Evolutionary conservation across 2,113 vertebrate species (phyloP).

Genomic region (Pycnonotus jocosus): DNA sequence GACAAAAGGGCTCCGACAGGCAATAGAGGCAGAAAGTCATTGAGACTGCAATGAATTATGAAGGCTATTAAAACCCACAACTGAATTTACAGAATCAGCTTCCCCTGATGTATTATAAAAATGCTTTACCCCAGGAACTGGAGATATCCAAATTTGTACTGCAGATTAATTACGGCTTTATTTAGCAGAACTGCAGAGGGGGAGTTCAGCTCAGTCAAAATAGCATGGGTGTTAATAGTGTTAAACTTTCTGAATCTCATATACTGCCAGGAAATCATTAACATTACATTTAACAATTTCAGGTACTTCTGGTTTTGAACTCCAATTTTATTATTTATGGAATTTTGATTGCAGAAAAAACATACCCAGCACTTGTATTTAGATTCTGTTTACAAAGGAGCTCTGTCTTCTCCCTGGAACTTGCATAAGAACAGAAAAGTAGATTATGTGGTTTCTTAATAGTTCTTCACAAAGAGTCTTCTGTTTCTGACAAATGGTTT

Average conservation of each 20-base stretch:
- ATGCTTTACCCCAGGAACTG: slow-evolving; percentile 11
- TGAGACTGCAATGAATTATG: slow-evolving; percentile 37
- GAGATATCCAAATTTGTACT: slow-evolving; percentile 5
- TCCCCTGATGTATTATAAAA: slow-evolving; percentile 32
- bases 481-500: slow-evolving; percentile 67
- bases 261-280: slow-evolving; percentile 48
- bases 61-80: slow-evolving; percentile 43
- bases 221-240: background rate
- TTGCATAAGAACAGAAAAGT: slow-evolving; percentile 55
- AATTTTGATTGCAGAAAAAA: slow-evolving; percentile 58
- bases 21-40: slow-evolving; percentile 45
- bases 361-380: slow-evolving; percentile 23
- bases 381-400: slow-evolving; percentile 60
- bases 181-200: background rate
- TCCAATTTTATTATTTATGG: slow-evolving; percentile 56
- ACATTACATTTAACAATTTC: slow-evolving; percentile 35
- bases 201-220: background rate
- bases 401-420: slow-evolving; percentile 48
- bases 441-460: slow-evolving; percentile 55
- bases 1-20: slow-evolving; percentile 22
- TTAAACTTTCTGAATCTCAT: slow-evolving; percentile 16
- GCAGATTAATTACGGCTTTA: slow-evolving; percentile 21
- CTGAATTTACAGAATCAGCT: slow-evolving; percentile 20
- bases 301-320: slow-evolving; percentile 44
- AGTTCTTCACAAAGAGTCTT: slow-evolving; percentile 57